Percentiles rank a stretch among this genome's conserved stretches.
phyloP scores from a whole-genome alignment of 2,888 invertebrate genomes.

The Eustalomyia histrio region DNA sequence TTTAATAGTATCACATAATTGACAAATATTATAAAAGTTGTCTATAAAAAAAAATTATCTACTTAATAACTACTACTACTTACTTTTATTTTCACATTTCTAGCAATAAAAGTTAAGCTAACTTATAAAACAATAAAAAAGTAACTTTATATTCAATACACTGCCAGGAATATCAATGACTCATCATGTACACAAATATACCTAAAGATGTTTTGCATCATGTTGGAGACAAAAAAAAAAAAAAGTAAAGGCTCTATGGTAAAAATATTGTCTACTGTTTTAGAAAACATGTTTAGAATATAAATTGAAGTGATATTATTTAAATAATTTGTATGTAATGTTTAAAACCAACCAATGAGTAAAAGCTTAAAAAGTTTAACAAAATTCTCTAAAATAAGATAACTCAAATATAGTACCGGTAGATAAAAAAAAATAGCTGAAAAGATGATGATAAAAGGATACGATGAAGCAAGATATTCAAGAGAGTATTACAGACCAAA shows the following conservation, averaged over 20 bases:
- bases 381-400: not conserved
- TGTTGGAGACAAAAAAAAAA: not conserved
- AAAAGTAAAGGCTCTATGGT: conserved; percentile 20
- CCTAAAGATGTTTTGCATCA: conserved; percentile 1
- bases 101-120: not conserved
- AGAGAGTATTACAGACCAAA: conserved; percentile 9
- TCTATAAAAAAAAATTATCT: too few relatives aligned
- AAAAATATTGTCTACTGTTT: conserved; percentile 50
- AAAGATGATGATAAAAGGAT: not conserved
- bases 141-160: conserved; percentile 43
- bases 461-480: not conserved
- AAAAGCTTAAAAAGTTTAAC: not conserved
- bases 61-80: too few relatives aligned
- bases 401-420: not conserved
- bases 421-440: not conserved
- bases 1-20: too few relatives aligned
- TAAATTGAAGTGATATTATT: conserved; percentile 54
- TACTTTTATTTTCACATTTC: not conserved
- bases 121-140: conserved; percentile 5
- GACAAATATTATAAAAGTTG: too few relatives aligned
- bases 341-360: not conserved
- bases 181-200: conserved; percentile 33
- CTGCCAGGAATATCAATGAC: conserved; percentile 38
- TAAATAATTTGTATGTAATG: conserved; percentile 46
- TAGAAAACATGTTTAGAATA: conserved; percentile 53